A percentile compares a stretch with the other conserved stretches of the same genome.
Conservation (phyloP, 2,888 invertebrate genomes). For the Chymomyza fuscimana region DNA sequence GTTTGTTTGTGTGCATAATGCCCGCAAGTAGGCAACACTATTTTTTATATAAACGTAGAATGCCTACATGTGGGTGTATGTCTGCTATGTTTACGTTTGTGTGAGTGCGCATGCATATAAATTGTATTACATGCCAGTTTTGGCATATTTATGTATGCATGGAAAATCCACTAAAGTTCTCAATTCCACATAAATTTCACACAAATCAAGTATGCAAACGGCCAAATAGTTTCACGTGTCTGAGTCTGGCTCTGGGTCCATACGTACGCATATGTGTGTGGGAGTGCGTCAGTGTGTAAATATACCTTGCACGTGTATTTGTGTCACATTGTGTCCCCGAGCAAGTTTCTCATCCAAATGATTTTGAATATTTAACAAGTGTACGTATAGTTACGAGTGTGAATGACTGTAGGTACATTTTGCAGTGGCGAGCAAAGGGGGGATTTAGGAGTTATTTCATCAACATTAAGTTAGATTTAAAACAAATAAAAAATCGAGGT, state of each 20-base stretch:
- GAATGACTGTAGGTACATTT: neutral
- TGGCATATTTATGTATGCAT: slow-evolving; percentile 66
- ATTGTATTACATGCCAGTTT: slow-evolving; percentile 61
- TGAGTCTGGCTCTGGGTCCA: neutral
- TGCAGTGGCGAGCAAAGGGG: too few relatives aligned
- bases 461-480: too few relatives aligned
- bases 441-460: too few relatives aligned
- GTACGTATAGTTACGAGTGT: slow-evolving; percentile 27
- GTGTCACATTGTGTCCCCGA: slow-evolving; percentile 35
- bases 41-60: slow-evolving; percentile 37
- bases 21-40: neutral
- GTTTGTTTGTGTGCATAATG: neutral
- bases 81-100: slow-evolving; percentile 17
- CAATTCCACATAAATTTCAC: slow-evolving; percentile 39
- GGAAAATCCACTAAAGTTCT: slow-evolving; percentile 67
- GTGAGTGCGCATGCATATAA: slow-evolving; percentile 48
- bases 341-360: slow-evolving; percentile 59
- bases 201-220: slow-evolving; percentile 70
- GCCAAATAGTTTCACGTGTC: slow-evolving; percentile 40
- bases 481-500: too few relatives aligned
- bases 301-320: slow-evolving; percentile 15
- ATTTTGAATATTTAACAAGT: slow-evolving; percentile 74
- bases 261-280: slow-evolving; percentile 21
- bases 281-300: slow-evolving; percentile 13
- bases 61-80: neutral